Conservation (phyloP, 2,113 vertebrate species). For the Rafetus swinhoei region DNA sequence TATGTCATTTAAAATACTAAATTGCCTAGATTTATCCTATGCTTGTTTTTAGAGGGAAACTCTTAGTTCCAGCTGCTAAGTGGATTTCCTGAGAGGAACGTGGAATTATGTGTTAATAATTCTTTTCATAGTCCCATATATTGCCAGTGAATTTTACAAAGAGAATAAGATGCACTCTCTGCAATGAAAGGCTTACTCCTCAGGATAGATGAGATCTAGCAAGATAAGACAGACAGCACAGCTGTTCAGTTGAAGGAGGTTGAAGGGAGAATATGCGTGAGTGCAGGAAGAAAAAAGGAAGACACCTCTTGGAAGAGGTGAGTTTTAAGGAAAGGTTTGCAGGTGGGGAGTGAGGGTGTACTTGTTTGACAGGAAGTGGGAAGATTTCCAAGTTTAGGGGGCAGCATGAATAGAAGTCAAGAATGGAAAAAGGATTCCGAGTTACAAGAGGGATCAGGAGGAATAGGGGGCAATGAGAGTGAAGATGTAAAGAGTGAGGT, state of each 20-base stretch:
- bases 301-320: accelerated
- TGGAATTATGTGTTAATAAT: slow-evolving; percentile 49
- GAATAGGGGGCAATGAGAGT: neutral
- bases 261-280: neutral
- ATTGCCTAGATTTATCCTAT: neutral
- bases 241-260: neutral
- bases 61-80: slow-evolving; percentile 37
- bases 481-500: accelerated
- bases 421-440: neutral
- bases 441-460: neutral
- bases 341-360: neutral
- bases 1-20: slow-evolving; percentile 15
- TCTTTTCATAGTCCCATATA: neutral
- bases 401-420: neutral
- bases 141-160: neutral
- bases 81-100: slow-evolving; percentile 23
- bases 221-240: neutral
- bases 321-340: neutral
- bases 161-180: neutral
- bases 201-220: neutral
- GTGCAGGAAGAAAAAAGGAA: neutral
- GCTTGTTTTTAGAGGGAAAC: slow-evolving; percentile 19
- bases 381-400: neutral
- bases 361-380: neutral
- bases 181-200: neutral